Evolutionary conservation across 1,140 invertebrate species (phyloP).

Genomic region (Chymomyza costata): DNA sequence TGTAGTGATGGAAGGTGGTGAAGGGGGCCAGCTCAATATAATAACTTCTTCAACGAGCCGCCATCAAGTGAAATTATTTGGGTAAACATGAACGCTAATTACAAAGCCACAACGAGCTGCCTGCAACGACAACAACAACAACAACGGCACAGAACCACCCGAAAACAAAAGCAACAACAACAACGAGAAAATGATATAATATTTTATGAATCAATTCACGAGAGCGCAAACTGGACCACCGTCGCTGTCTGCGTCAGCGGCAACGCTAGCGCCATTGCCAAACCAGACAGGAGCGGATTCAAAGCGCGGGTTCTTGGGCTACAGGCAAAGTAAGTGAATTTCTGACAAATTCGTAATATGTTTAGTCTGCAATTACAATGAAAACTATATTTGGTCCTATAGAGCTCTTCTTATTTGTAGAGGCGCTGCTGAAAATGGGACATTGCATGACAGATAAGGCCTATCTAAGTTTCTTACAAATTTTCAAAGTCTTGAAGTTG

Average conservation of each 20-base stretch:
- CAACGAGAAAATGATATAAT: constrained; percentile 61
- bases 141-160: constrained; percentile 2
- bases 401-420: too few relatives aligned
- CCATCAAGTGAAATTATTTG: constrained; percentile 72
- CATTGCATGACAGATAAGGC: too few relatives aligned
- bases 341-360: too few relatives aligned
- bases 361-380: too few relatives aligned
- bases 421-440: too few relatives aligned
- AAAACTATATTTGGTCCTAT: too few relatives aligned
- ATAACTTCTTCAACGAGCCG: constrained; percentile 70
- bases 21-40: constrained; percentile 45
- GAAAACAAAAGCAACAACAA: constrained; percentile 7
- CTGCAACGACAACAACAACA: constrained; percentile 26
- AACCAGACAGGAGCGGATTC: not conserved
- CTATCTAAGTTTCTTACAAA: too few relatives aligned
- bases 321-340: too few relatives aligned
- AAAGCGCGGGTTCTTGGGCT: not conserved
- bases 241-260: constrained; percentile 49
- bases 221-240: constrained; percentile 71
- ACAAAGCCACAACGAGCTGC: constrained; percentile 48
- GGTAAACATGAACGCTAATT: constrained; percentile 71
- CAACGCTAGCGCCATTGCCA: constrained; percentile 36
- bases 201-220: constrained; percentile 73
- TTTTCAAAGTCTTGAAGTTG: too few relatives aligned
- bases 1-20: too few relatives aligned